phyloP scores from a whole-genome alignment of 1,140 invertebrate genomes.

The Trinorchestia longiramus region DNA sequence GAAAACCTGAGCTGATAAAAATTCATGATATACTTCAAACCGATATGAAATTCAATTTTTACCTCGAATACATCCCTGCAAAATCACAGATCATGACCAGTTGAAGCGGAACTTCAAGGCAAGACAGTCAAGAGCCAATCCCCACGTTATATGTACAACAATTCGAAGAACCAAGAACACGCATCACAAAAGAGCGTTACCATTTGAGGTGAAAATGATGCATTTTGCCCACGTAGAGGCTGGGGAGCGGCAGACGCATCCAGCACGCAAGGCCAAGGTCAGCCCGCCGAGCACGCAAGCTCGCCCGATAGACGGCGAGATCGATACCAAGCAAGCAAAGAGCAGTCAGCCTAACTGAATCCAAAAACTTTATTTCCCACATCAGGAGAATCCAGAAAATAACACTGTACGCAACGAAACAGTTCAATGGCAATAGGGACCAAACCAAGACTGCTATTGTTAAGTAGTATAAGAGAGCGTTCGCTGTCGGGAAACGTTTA shows the following conservation, averaged over 20 bases:
- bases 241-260: not conserved
- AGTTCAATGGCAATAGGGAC: not conserved
- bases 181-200: not conserved
- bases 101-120: too few species aligned
- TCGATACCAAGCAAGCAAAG: not conserved
- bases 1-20: too few species aligned
- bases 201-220: not conserved
- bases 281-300: not conserved
- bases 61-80: too few species aligned
- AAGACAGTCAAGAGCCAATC: not conserved
- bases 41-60: too few species aligned
- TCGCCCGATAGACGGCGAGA: not conserved
- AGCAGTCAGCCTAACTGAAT: not conserved
- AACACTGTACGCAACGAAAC: not conserved
- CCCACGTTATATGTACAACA: not conserved
- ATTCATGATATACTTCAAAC: too few species aligned
- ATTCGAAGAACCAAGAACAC: not conserved
- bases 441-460: not conserved
- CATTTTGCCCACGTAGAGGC: not conserved
- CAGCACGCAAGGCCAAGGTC: not conserved
- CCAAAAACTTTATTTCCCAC: not conserved
- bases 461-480: too few species aligned
- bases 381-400: not conserved
- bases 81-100: too few species aligned
- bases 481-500: too few species aligned